Evolutionary conservation across 2,113 vertebrate species (phyloP), one percentile per base, ranked within the genome.

Genomic region (Brachirus orientalis): DNA sequence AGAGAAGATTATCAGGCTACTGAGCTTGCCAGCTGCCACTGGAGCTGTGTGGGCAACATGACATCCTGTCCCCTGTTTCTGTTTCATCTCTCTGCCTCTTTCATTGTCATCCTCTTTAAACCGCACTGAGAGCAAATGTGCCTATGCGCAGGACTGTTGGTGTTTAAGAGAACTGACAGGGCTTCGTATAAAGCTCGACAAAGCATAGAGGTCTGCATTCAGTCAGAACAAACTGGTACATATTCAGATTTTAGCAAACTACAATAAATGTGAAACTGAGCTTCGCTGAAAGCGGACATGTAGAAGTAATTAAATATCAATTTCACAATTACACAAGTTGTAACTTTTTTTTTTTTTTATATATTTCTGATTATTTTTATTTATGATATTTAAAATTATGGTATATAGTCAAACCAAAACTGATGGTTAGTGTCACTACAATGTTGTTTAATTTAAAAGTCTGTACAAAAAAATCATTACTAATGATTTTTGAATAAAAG

Each of bases 1-100:
- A 79, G 60, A 47, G 73, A 53, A 85, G 81, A 91, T 87, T 83
- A 89, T 79, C 71, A 61, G 67, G 75, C 81, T 84, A 63, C 88
- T 61, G 80, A 72, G 68, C 64, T n/a, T 66, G 45, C 84, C 85
- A 88, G 87, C 84, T 89, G 87, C 88, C 72, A 67, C 61, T 63
- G 81, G 65, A 80, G 64, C 85, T 62, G 71, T 71, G 79, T 75
- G 72, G 72, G 75, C 77, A 70, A 46, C 75, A 53, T 40, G 65
- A 45, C 69, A 62, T 52, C 67, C 77, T 50, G 71, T 50, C 55
- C 63, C 37, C 19, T 9, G 14, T 63, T 50, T 52, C 70, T 72
- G 66, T 67, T 74, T 79, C 60, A 70, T 84, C 69, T 74, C 69
- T 16, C 43, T 75, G 47, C 75, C 50, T 75, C 69, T 68, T 77